Evolutionary conservation across 2,888 invertebrate genomes (phyloP).

Genomic region (Scotopteryx bipunctaria): DNA sequence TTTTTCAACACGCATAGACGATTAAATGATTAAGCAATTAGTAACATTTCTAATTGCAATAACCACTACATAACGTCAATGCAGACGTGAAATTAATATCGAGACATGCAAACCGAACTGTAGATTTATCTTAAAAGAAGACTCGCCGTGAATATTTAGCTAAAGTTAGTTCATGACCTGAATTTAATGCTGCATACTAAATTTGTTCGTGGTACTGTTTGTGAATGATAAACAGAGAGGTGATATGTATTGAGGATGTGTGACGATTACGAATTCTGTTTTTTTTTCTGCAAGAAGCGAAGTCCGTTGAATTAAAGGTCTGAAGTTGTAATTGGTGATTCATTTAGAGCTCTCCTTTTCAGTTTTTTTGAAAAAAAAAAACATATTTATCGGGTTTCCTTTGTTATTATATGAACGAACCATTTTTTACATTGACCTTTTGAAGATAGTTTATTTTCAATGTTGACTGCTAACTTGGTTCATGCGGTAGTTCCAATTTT

Average conservation of each 20-base stretch:
- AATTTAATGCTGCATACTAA: slow-evolving; percentile 65
- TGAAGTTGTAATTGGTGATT: too few species aligned
- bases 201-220: slow-evolving; percentile 52
- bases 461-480: too few species aligned
- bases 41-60: slow-evolving; percentile 2
- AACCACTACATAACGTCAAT: slow-evolving; percentile 2
- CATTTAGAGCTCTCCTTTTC: too few species aligned
- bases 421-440: too few species aligned
- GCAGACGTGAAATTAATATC: slow-evolving; percentile 20
- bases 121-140: slow-evolving; percentile 26
- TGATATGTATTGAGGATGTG: slow-evolving; percentile 36
- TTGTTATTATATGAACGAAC: too few species aligned
- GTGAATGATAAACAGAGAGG: slow-evolving; percentile 54
- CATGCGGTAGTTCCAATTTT: too few species aligned
- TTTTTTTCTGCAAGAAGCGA: neutral
- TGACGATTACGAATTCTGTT: slow-evolving; percentile 34
- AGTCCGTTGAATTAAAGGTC: too few species aligned
- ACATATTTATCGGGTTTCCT: too few species aligned
- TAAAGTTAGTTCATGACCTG: slow-evolving; percentile 69
- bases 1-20: neutral
- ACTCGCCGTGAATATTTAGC: slow-evolving; percentile 59
- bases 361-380: too few species aligned
- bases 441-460: too few species aligned
- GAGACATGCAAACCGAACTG: slow-evolving; percentile 24
- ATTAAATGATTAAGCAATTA: neutral